Evolutionary conservation across 2,888 invertebrate species (phyloP), one percentile per base, ranked within the genome.

Genomic region (Heliconius cydno): DNA sequence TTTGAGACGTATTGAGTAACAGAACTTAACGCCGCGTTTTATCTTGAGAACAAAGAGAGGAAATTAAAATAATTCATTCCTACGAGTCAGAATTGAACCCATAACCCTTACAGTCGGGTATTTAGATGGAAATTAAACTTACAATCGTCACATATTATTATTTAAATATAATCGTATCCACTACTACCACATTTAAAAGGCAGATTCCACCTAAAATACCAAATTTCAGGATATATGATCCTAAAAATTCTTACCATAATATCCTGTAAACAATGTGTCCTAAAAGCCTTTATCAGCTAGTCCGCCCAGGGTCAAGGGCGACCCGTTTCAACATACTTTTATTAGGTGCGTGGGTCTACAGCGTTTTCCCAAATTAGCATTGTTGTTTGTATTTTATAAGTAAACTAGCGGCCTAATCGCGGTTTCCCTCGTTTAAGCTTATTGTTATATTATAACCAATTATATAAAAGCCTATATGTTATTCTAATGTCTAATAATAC

Each of bases 221-320:
- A 52, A 52, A 52, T 52, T 52, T 52, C 52, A 22, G 7, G 9
- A 52, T 19, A 30, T 25, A 28, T 15, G 0, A 30, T 66, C 9
- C 7, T 66, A 30, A 28, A 30, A 19, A 67, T 30, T 67, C 13
- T 67, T 22, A 34, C 19, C 22, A 34, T 68, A 41, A 41, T n/a
- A 38, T 68, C 46, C 2, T 77, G 19, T 22, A 34, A n/a, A 28
- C n/a, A 34, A 77, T n/a, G 15, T 46, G 60, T 34, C 28, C 41
- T n/a, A 28, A 38, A 63, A 28, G 71, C 63, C 19, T 46, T 30
- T 72, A 57, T 72, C 15, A 60, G n/a, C 25, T 71, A n/a, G 63
- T 52, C 66, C 22, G 34, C 7, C 10, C 78, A 66, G 13, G 66
- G 78, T 72, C 78, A 78, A 78, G 78, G 78, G 46, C 78, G 30